Conservation (phyloP, 2,113 vertebrate genomes). For the Eurypyga helias region DNA sequence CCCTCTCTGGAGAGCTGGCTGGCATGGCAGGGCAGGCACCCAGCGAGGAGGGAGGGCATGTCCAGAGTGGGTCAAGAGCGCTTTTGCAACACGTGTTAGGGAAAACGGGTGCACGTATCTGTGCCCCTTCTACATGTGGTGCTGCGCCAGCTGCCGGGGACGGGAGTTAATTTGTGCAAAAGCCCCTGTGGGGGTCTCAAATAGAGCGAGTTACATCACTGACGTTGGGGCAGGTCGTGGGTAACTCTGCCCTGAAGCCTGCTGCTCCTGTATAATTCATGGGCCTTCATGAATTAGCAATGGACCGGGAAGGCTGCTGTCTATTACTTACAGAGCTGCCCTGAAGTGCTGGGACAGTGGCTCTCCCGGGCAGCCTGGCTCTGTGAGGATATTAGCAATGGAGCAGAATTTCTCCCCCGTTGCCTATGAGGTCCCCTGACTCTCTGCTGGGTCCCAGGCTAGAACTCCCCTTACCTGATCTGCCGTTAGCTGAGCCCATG, state of each 20-base stretch:
- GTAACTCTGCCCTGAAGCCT: constrained; percentile 30
- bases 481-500: background rate
- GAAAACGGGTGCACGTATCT: background rate
- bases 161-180: constrained; percentile 64
- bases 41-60: background rate
- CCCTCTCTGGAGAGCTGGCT: background rate
- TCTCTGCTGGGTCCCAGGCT: background rate
- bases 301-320: background rate
- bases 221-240: constrained; percentile 50
- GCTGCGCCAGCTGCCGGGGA: background rate
- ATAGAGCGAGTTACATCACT: constrained; percentile 15
- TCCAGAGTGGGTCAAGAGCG: rapidly evolving
- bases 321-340: constrained; percentile 29
- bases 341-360: background rate
- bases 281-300: constrained; percentile 65
- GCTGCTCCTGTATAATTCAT: constrained; percentile 69
- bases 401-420: background rate
- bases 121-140: rapidly evolving
- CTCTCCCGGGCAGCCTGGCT: background rate
- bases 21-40: background rate
- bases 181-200: constrained; percentile 14
- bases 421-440: background rate
- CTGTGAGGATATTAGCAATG: background rate
- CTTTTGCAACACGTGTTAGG: background rate
- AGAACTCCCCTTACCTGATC: background rate